Evolutionary conservation across 2,888 invertebrate species (phyloP).

Genomic region (Cartodere bifasciata): DNA sequence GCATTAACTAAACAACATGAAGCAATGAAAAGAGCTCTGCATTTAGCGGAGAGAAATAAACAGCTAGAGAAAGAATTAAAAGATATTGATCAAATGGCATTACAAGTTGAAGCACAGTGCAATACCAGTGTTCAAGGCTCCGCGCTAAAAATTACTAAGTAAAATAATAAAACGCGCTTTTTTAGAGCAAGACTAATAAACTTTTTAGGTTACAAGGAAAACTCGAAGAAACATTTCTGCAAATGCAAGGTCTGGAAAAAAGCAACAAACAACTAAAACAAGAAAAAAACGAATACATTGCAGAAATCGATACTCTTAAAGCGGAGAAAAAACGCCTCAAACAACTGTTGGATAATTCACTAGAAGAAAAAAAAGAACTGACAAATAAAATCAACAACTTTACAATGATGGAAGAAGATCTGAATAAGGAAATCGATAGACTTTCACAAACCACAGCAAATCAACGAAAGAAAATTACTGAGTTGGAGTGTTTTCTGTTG

Average conservation of each 20-base stretch:
- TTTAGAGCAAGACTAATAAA: background rate
- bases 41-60: slow-evolving; percentile 61
- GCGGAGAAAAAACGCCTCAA: slow-evolving; percentile 47
- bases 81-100: slow-evolving; percentile 60
- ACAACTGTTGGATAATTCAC: slow-evolving; percentile 39
- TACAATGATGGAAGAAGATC: slow-evolving; percentile 43
- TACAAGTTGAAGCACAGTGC: slow-evolving; percentile 65
- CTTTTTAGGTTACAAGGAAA: slow-evolving; percentile 6
- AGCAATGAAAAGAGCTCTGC: slow-evolving; percentile 64
- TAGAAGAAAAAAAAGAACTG: slow-evolving; percentile 43
- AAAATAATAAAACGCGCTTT: no score
- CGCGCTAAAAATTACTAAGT: slow-evolving; percentile 37
- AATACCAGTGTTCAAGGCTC: slow-evolving; percentile 53
- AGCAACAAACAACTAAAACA: slow-evolving; percentile 35
- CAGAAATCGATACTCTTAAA: slow-evolving; percentile 37
- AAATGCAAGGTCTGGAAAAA: slow-evolving; percentile 38
- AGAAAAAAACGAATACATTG: slow-evolving; percentile 34
- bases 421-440: slow-evolving; percentile 40
- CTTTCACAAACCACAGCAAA: slow-evolving; percentile 33
- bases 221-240: slow-evolving; percentile 21
- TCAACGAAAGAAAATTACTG: slow-evolving; percentile 36
- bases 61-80: slow-evolving; percentile 55
- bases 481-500: slow-evolving; percentile 32
- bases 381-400: slow-evolving; percentile 45
- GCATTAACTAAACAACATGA: slow-evolving; percentile 60